Conservation (phyloP, 2,888 invertebrate genomes). For the Bellardia pandia region DNA sequence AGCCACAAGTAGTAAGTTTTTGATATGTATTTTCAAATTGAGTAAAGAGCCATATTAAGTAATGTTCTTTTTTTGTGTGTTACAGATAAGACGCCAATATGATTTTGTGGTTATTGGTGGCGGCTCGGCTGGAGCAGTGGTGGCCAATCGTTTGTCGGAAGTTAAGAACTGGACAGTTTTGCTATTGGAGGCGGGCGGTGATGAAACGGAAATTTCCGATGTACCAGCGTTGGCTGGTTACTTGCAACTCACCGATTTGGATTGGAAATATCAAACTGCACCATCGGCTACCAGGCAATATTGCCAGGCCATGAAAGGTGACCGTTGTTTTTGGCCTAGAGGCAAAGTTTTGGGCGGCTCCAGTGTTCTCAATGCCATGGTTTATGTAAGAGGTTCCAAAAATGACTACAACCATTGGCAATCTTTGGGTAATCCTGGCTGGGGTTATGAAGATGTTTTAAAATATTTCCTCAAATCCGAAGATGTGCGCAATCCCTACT, state of each 20-base stretch:
- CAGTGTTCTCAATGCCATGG: constrained; percentile 95
- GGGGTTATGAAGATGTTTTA: constrained; percentile 92
- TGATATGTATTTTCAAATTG: background rate
- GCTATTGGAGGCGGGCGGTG: constrained; percentile 93
- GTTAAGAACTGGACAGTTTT: constrained; percentile 92
- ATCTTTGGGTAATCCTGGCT: constrained; percentile 91
- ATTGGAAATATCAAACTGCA: constrained; percentile 96
- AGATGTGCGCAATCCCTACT: constrained; percentile 93
- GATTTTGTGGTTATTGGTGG: constrained; percentile 95
- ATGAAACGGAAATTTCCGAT: constrained; percentile 95
- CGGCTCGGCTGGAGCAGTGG: constrained; percentile 95
- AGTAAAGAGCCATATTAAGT: background rate
- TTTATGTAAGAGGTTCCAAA: constrained; percentile 94
- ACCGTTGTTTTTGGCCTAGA: constrained; percentile 95
- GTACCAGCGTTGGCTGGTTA: constrained; percentile 94
- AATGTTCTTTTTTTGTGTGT: constrained; percentile 61
- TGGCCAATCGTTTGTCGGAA: constrained; percentile 93
- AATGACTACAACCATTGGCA: constrained; percentile 96
- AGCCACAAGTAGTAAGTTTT: constrained; percentile 88
- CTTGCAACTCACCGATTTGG: constrained; percentile 92
- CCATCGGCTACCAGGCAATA: constrained; percentile 91
- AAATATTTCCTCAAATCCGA: constrained; percentile 95
- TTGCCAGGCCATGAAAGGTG: constrained; percentile 94
- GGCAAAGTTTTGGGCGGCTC: constrained; percentile 96
- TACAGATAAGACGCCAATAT: constrained; percentile 90